A percentile compares a stretch with the other conserved stretches of the same genome.
These are phyloP conservation scores for Aspidapion aeneum DNA, from an alignment of 2,888 invertebrate species.

Conservation along the genomic window DNA sequence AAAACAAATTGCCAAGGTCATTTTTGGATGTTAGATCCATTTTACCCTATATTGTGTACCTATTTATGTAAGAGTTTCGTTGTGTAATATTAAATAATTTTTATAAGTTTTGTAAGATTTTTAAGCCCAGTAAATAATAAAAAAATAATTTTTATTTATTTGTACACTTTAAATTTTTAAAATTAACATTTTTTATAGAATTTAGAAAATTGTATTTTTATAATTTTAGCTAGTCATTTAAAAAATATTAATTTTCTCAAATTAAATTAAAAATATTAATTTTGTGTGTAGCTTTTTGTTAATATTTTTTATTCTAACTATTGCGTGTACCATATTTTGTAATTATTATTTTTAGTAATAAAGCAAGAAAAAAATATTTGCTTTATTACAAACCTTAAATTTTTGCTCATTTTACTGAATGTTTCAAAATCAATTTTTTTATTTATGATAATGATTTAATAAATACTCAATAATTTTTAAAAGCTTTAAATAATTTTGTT, in stretches of 20 bases:
- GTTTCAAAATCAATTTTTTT: conserved; percentile 14
- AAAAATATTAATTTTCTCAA: not conserved
- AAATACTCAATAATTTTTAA: conserved; percentile 12
- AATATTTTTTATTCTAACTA: not conserved
- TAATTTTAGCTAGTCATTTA: not conserved
- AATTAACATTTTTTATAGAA: not conserved
- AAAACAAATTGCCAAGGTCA: too few relatives aligned
- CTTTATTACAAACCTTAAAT: not conserved
- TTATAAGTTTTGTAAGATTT: not conserved
- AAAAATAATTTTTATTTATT: not conserved
- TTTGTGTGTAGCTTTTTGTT: not conserved
- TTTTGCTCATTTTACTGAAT: conserved; percentile 16
- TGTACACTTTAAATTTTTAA: too few relatives aligned
- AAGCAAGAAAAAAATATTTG: not conserved
- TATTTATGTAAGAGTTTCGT: not conserved
- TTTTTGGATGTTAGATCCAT: not conserved
- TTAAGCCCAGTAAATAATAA: not conserved
- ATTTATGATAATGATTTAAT: not conserved
- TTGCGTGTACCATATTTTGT: not conserved
- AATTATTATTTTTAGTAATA: not conserved
- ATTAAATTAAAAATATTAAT: not conserved
- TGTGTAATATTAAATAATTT: not conserved
- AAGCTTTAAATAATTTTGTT: conserved; percentile 8
- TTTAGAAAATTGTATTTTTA: not conserved
- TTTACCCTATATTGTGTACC: not conserved